Evolutionary conservation across 2,888 invertebrate species (phyloP).

Genomic region (Gortyna flavago): DNA sequence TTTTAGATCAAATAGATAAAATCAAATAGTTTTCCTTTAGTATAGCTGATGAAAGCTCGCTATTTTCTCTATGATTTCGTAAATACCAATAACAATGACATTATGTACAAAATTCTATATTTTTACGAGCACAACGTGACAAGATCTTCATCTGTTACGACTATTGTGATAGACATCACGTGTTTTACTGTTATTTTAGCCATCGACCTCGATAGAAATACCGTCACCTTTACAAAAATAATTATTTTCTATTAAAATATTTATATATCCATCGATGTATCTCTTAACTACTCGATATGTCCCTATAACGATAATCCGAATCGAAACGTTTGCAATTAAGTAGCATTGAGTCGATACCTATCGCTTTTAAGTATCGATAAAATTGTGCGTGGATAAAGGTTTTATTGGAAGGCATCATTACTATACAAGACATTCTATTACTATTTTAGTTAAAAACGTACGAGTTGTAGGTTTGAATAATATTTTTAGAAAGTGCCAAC

Average conservation of each 20-base stretch:
- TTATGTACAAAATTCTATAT: slow-evolving; percentile 37
- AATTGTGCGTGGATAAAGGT: slow-evolving; percentile 81
- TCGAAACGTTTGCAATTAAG: slow-evolving; percentile 80
- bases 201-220: slow-evolving; percentile 58
- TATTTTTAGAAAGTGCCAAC: slow-evolving; percentile 65
- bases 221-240: slow-evolving; percentile 55
- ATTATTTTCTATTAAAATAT: slow-evolving; percentile 61
- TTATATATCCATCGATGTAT: slow-evolving; percentile 53
- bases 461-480: slow-evolving; percentile 42
- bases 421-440: slow-evolving; percentile 74
- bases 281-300: slow-evolving; percentile 65
- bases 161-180: slow-evolving; percentile 56
- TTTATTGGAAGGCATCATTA: slow-evolving; percentile 73
- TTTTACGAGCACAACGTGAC: slow-evolving; percentile 64
- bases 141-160: slow-evolving; percentile 57
- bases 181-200: slow-evolving; percentile 59
- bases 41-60: slow-evolving; percentile 15
- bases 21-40: slow-evolving; percentile 23
- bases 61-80: slow-evolving; percentile 35
- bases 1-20: background rate
- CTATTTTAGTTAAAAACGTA: slow-evolving; percentile 63
- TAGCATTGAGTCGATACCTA: slow-evolving; percentile 75
- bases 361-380: slow-evolving; percentile 69
- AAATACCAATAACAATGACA: slow-evolving; percentile 54
- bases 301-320: slow-evolving; percentile 71